These are phyloP conservation scores for Micromussa lordhowensis DNA, from an alignment of 92 coral and sea anemone genomes.

Conservation along the genomic window DNA sequence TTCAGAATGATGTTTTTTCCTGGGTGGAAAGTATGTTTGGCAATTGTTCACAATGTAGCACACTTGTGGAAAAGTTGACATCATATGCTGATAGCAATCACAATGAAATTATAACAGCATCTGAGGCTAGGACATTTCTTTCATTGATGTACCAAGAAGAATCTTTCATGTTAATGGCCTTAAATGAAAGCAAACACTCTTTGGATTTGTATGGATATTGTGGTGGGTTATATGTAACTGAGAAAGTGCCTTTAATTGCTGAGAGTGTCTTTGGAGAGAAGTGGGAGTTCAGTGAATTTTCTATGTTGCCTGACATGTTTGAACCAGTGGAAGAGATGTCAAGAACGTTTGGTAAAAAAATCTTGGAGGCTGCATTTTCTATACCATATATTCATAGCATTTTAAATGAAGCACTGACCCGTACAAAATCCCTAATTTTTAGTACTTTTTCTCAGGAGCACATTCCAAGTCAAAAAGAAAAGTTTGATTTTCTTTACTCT, in stretches of 20 bases:
- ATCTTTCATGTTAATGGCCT: slow-evolving; percentile 63
- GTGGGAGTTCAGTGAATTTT: slow-evolving; percentile 42
- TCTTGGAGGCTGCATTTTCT: not conserved
- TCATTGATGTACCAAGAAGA: slow-evolving; percentile 64
- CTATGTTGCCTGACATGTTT: slow-evolving; percentile 55
- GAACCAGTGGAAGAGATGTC: slow-evolving; percentile 65
- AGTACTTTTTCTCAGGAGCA: slow-evolving; percentile 36
- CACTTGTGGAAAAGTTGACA: slow-evolving; percentile 25
- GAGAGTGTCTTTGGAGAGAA: slow-evolving; percentile 58
- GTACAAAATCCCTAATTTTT: slow-evolving; percentile 36
- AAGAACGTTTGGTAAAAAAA: not conserved
- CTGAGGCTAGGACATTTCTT: slow-evolving; percentile 67
- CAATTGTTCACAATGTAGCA: slow-evolving; percentile 65
- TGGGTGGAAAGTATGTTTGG: slow-evolving; percentile 57
- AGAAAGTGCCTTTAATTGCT: slow-evolving; percentile 61
- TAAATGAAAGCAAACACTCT: slow-evolving; percentile 76
- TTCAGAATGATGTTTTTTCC: slow-evolving; percentile 8
- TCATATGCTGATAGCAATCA: slow-evolving; percentile 64
- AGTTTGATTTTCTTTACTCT: slow-evolving; percentile 52
- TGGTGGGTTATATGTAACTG: slow-evolving; percentile 76
- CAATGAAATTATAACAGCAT: slow-evolving; percentile 57
- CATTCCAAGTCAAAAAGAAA: slow-evolving; percentile 57
- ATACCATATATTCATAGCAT: slow-evolving; percentile 7
- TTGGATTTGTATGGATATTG: slow-evolving; percentile 79
- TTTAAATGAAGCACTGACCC: slow-evolving; percentile 12